Evolutionary conservation across 2,797 vertebrate species (phyloP).

Genomic region (Onychomys torridus): DNA sequence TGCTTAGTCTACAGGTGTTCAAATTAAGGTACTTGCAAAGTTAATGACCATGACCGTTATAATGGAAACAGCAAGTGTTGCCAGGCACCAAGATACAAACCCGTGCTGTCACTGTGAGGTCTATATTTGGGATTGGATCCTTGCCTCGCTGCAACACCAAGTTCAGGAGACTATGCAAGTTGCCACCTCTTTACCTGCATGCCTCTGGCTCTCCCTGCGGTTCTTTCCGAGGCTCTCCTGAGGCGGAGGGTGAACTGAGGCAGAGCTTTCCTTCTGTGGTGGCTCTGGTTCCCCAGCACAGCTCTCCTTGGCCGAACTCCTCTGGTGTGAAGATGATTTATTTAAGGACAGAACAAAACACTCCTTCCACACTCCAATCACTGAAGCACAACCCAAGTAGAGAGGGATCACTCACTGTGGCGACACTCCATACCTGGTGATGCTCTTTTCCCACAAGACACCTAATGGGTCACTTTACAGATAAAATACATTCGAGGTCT

Average conservation of each 20-base stretch:
- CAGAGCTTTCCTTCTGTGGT: neutral
- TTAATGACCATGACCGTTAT: neutral
- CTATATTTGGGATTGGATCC: neutral
- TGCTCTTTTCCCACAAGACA: neutral
- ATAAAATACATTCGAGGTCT: neutral
- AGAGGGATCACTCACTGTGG: fast-evolving
- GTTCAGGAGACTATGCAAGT: neutral
- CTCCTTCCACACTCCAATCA: neutral
- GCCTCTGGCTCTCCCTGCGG: fast-evolving
- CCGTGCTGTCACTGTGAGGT: neutral
- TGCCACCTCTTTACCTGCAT: neutral
- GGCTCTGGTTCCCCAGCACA: neutral
- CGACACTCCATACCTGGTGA: neutral
- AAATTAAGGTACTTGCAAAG: slow-evolving; percentile 31
- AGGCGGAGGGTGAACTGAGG: neutral
- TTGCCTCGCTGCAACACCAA: neutral
- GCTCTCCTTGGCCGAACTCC: neutral
- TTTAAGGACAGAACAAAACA: neutral
- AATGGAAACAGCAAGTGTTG: slow-evolving; percentile 5
- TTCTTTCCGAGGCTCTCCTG: neutral
- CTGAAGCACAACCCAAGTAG: neutral
- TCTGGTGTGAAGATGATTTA: neutral
- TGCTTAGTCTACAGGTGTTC: neutral
- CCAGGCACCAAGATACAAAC: neutral
- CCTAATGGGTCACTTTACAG: neutral